phyloP scores from a whole-genome alignment of 2,797 vertebrate genomes.

The Enteromius afrohamiltoni region DNA sequence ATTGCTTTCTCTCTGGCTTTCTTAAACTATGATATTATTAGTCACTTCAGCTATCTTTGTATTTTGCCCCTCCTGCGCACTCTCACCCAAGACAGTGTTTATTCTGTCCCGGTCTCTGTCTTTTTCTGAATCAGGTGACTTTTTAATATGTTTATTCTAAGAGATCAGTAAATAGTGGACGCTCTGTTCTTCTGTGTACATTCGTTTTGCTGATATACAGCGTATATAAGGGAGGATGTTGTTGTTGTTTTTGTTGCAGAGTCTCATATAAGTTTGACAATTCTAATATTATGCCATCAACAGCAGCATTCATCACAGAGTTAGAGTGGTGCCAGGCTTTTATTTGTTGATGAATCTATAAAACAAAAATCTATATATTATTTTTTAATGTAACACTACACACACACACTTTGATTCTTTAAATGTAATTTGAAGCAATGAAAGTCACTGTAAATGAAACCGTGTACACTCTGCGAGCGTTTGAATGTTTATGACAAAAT shows the following conservation, averaged over 20 bases:
- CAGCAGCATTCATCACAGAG: not conserved
- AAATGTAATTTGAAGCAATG: not conserved
- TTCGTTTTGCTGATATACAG: not conserved
- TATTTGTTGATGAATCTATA: not conserved
- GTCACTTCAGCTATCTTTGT: constrained; percentile 12
- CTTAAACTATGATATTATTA: not conserved
- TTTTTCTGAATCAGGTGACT: not conserved
- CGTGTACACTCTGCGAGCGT: not conserved
- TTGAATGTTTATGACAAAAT: not conserved
- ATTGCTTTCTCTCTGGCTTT: not conserved
- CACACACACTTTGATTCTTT: not conserved
- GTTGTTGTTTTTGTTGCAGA: not conserved
- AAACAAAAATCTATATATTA: not conserved
- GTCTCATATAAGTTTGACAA: not conserved
- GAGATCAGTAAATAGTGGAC: not conserved
- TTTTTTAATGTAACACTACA: not conserved
- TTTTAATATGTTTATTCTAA: not conserved
- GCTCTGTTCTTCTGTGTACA: constrained; percentile 1
- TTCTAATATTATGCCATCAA: not conserved
- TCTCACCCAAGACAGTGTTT: not conserved
- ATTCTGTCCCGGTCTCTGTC: not conserved
- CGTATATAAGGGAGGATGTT: not conserved
- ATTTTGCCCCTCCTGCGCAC: not conserved
- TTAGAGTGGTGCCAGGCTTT: not conserved
- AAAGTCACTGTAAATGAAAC: constrained; percentile 28